Base-by-base conservation (phyloP, 1,140 invertebrate genomes). In the Wasmannia auropunctata region DNA sequence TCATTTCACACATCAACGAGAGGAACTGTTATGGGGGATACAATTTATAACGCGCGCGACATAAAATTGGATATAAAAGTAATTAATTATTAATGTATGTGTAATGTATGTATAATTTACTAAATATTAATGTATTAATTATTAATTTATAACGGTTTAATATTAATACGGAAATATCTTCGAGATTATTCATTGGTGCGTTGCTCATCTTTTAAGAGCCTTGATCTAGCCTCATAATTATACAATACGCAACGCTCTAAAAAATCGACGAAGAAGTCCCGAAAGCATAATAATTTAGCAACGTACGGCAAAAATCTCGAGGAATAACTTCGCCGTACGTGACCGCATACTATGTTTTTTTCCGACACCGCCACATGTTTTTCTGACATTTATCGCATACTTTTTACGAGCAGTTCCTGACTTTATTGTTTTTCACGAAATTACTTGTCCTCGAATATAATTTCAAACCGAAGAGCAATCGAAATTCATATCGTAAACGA, bases 381-480 rank as follows among this genome's bases (percentile, higher is more conserved):
- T n/a, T n/a, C n/a, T n/a, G 46, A 51, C 22, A n/a, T 80, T 80
- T 56, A 69, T 69, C 6, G n/a, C 58, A 22, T 37, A 25, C 25
- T 25, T 58, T 46, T 83, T 81, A 81, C 51, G 34, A 70, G 37
- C 49, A 28, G 2, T 70, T 56, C 34, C 49, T 31, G 22, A 58
- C 19, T 81, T 70, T 10, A 28, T 37, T n/a, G n/a, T 46, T 58
- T 74, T 25, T 58, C 67, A 40, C 25, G 37, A 72, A 46, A 83
- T 40, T 11, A 22, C 62, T 28, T 34, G 28, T 37, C 4, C 4
- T 40, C n/a, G 22, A 49, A 31, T 34, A 1, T 14, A 62, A 77
- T 46, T 31, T 46, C 19, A 46, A 28, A 16, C 40, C n/a, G 25
- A 43, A 40, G 14, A 31, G 5, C 54, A n/a, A 40, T 58, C 14